Percentiles rank a stretch among this genome's conserved stretches.
Conservation (phyloP, 2,113 vertebrate species). For the Stigmatopora nigra region DNA sequence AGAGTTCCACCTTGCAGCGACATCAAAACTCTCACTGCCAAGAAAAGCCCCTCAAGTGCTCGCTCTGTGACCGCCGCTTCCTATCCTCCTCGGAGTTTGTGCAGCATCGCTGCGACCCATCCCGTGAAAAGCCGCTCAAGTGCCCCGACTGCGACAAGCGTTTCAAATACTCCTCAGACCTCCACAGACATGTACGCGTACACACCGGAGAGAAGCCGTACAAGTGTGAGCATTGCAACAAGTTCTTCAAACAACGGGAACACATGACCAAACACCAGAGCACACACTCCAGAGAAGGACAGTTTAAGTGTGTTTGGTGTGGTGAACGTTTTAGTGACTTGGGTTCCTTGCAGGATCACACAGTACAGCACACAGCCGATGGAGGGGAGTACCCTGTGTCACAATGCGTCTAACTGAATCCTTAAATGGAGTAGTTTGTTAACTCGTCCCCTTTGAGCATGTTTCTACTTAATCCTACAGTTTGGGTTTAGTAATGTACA, state of each 20-base stretch:
- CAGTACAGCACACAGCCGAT: slow-evolving; percentile 85
- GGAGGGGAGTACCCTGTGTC: slow-evolving; percentile 82
- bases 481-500: neutral
- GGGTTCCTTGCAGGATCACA: slow-evolving; percentile 91
- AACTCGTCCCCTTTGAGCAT: neutral
- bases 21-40: slow-evolving; percentile 90
- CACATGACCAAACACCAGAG: slow-evolving; percentile 93
- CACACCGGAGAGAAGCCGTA: slow-evolving; percentile 97
- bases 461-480: neutral
- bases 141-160: slow-evolving; percentile 95
- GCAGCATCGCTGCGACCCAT: slow-evolving; percentile 91
- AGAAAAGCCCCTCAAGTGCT: slow-evolving; percentile 93
- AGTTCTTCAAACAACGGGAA: slow-evolving; percentile 95
- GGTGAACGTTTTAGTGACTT: slow-evolving; percentile 93
- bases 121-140: slow-evolving; percentile 89
- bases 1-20: slow-evolving; percentile 88
- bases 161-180: slow-evolving; percentile 94
- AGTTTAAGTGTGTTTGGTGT: slow-evolving; percentile 97
- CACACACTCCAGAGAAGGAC: slow-evolving; percentile 89
- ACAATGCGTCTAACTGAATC: slow-evolving; percentile 76
- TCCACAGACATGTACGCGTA: slow-evolving; percentile 88
- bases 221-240: slow-evolving; percentile 91
- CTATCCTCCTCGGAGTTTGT: slow-evolving; percentile 93
- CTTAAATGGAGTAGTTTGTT: neutral
- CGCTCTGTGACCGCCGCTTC: slow-evolving; percentile 91